These are phyloP conservation scores for Anableps anableps DNA, from an alignment of 2,797 vertebrate genomes.

Conservation along the genomic window DNA sequence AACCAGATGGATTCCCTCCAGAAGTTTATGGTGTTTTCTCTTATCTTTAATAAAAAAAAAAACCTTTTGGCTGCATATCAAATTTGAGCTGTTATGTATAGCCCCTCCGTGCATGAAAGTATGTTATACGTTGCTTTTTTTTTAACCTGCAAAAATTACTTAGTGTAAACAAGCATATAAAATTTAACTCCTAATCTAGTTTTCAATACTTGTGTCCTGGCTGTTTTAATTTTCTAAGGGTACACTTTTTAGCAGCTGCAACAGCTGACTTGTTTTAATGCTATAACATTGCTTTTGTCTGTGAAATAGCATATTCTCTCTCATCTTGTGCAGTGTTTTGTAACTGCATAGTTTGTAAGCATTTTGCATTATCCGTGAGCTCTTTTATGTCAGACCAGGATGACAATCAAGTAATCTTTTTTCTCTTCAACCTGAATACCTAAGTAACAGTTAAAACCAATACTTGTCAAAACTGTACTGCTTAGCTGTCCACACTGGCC, in stretches of 20 bases:
- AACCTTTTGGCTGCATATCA: constrained; percentile 8
- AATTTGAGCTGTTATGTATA: constrained; percentile 4
- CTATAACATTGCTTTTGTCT: neutral
- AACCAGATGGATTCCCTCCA: constrained; percentile 4
- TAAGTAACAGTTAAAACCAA: neutral
- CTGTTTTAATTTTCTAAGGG: neutral
- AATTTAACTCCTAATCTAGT: neutral
- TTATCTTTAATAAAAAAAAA: constrained; percentile 18
- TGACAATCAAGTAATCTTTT: neutral
- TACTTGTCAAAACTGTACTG: constrained; percentile 3
- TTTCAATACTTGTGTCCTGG: neutral
- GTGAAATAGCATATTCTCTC: neutral
- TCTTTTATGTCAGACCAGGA: neutral
- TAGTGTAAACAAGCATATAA: neutral
- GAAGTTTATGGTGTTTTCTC: constrained; percentile 12
- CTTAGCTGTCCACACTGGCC: neutral
- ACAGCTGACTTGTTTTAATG: neutral
- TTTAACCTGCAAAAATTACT: neutral
- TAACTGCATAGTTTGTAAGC: neutral
- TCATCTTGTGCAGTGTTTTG: neutral
- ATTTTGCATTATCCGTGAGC: neutral
- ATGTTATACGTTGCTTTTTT: neutral
- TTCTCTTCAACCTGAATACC: constrained; percentile 8
- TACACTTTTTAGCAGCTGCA: neutral
- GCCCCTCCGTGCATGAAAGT: neutral